Evolutionary conservation across 2,888 invertebrate species (phyloP).

Genomic region (Galeruca laticollis): DNA sequence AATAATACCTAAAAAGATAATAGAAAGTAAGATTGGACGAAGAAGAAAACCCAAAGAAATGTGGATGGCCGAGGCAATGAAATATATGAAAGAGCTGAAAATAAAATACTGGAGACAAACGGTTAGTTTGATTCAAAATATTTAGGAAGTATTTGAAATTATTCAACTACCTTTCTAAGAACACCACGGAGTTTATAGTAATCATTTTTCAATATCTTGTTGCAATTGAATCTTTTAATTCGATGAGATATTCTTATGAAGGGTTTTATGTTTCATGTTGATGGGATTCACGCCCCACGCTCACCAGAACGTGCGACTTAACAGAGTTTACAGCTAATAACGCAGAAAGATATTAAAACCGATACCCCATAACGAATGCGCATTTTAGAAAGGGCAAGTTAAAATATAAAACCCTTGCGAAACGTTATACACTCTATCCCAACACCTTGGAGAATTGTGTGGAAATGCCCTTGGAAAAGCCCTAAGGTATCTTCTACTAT

Average conservation of each 20-base stretch:
- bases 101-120: too few relatives aligned
- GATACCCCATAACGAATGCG: conserved; percentile 14
- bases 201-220: too few relatives aligned
- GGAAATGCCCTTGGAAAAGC: conserved; percentile 36
- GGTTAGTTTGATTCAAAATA: too few relatives aligned
- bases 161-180: too few relatives aligned
- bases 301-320: neutral
- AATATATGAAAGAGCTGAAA: too few relatives aligned
- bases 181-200: too few relatives aligned
- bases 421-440: conserved; percentile 38
- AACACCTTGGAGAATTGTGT: conserved; percentile 47
- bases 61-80: too few relatives aligned
- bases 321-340: neutral
- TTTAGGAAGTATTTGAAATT: too few relatives aligned
- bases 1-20: too few relatives aligned
- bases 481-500: conserved; percentile 17
- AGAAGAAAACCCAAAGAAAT: too few relatives aligned
- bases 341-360: conserved; percentile 16
- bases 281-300: neutral
- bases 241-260: neutral
- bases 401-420: conserved; percentile 33
- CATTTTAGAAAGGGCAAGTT: conserved; percentile 18
- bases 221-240: neutral
- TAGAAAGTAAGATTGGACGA: too few relatives aligned
- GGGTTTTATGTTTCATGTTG: neutral